Percentiles rank a stretch among this genome's conserved stretches.
Evolutionary conservation across 2,888 invertebrate species (phyloP).

Genomic region (Hymenopus coronatus): DNA sequence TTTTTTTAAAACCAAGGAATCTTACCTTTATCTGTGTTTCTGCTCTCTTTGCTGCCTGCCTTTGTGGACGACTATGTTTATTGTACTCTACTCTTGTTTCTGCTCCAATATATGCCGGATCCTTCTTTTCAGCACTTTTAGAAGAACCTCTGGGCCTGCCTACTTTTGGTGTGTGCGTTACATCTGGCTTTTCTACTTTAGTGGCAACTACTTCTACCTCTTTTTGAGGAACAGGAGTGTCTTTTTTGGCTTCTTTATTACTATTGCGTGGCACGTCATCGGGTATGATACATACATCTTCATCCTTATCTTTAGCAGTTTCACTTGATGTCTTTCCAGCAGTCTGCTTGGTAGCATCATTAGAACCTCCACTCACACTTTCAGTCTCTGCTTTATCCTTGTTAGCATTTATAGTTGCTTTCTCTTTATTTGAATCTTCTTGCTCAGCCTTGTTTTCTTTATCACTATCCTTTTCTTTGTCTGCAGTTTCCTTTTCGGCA

Average conservation of each 20-base stretch:
- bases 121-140: neutral
- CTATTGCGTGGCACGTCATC: conserved; percentile 40
- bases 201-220: neutral
- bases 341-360: neutral
- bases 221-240: neutral
- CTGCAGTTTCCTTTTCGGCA: neutral
- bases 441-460: conserved; percentile 36
- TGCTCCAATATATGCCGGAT: neutral
- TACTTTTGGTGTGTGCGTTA: neutral
- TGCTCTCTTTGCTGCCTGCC: conserved; percentile 38
- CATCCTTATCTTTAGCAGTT: conserved; percentile 1
- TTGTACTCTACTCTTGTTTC: neutral
- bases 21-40: conserved; percentile 39
- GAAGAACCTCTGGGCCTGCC: neutral
- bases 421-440: conserved; percentile 32
- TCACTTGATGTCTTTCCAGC: neutral
- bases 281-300: conserved; percentile 43
- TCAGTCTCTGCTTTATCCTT: neutral
- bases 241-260: neutral
- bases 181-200: neutral
- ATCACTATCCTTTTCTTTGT: neutral
- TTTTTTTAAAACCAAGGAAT: neutral
- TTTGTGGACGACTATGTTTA: conserved; percentile 33
- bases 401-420: neutral
- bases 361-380: neutral